A percentile compares a stretch with the other conserved stretches of the same genome.
Conservation (phyloP, 2,888 invertebrate species). For the Pristionchus entomophagus region DNA sequence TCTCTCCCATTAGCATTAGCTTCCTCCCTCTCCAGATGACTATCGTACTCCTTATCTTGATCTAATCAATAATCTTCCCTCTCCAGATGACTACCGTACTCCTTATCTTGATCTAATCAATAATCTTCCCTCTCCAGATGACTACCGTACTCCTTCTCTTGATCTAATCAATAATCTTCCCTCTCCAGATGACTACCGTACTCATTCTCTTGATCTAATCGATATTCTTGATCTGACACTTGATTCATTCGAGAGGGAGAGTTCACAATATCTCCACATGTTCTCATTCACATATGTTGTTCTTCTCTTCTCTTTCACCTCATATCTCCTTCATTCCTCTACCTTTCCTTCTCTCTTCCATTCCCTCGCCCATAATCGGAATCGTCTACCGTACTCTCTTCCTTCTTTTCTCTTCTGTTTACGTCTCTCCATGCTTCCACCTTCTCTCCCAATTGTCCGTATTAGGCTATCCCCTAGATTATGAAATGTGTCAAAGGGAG, state of each 20-base stretch:
- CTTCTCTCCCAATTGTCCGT: conserved; percentile 7
- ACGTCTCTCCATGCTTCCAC: not conserved
- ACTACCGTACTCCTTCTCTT: too few species aligned
- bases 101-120: too few species aligned
- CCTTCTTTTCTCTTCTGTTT: not conserved
- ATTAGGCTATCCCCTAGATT: not conserved
- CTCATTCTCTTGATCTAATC: not conserved
- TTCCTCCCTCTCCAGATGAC: too few species aligned
- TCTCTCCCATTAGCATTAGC: not conserved
- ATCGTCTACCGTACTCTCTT: not conserved
- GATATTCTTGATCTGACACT: not conserved
- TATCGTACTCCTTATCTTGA: too few species aligned
- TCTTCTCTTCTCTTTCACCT: conserved; percentile 1
- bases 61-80: too few species aligned
- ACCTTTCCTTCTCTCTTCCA: not conserved
- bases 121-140: too few species aligned
- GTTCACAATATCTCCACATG: conserved; percentile 13
- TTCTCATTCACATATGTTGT: conserved; percentile 25
- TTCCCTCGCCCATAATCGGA: conserved; percentile 7
- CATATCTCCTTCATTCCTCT: not conserved
- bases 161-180: too few species aligned
- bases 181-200: not conserved
- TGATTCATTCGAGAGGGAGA: not conserved
- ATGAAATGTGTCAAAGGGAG: not conserved
- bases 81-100: too few species aligned